Percentiles rank a stretch among this genome's conserved stretches.
phyloP scores from a whole-genome alignment of 1,140 invertebrate species.

The Fopius arisanus region DNA sequence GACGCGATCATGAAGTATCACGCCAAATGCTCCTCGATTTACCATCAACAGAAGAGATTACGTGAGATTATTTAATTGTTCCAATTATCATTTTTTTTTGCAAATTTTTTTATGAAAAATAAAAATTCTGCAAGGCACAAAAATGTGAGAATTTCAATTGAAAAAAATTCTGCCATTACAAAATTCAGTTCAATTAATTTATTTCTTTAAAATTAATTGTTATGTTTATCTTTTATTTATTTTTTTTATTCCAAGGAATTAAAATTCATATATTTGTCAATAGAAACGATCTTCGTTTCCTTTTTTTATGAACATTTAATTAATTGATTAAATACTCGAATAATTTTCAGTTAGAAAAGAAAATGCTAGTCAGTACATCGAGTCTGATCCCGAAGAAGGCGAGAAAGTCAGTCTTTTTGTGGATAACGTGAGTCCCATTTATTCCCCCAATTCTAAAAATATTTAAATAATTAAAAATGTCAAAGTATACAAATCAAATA shows the following conservation, averaged over 20 bases:
- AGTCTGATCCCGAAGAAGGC: slow-evolving; percentile 59
- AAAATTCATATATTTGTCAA: too few relatives aligned
- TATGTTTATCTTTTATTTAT: too few relatives aligned
- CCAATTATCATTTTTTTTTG: background rate
- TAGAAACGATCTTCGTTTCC: too few relatives aligned
- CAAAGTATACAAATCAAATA: slow-evolving; percentile 13
- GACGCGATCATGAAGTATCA: slow-evolving; percentile 76
- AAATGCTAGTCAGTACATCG: slow-evolving; percentile 67
- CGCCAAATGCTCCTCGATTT: slow-evolving; percentile 76
- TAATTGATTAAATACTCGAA: background rate
- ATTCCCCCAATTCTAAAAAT: slow-evolving; percentile 22
- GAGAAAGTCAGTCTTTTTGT: slow-evolving; percentile 69
- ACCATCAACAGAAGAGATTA: slow-evolving; percentile 79
- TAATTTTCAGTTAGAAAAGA: slow-evolving; percentile 65
- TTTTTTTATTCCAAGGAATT: too few relatives aligned
- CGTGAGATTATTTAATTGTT: slow-evolving; percentile 64
- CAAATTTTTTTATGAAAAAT: too few relatives aligned
- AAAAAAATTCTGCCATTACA: too few relatives aligned
- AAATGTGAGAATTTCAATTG: too few relatives aligned
- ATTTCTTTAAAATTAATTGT: too few relatives aligned
- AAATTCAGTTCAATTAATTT: too few relatives aligned
- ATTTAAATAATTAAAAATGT: slow-evolving; percentile 8
- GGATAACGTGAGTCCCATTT: slow-evolving; percentile 67
- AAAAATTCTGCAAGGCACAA: too few relatives aligned
- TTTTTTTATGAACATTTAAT: slow-evolving; percentile 22